Evolutionary conservation across 1,140 invertebrate genomes (phyloP), one percentile per base, ranked within the genome.

Genomic region (Laupala kohalensis): DNA sequence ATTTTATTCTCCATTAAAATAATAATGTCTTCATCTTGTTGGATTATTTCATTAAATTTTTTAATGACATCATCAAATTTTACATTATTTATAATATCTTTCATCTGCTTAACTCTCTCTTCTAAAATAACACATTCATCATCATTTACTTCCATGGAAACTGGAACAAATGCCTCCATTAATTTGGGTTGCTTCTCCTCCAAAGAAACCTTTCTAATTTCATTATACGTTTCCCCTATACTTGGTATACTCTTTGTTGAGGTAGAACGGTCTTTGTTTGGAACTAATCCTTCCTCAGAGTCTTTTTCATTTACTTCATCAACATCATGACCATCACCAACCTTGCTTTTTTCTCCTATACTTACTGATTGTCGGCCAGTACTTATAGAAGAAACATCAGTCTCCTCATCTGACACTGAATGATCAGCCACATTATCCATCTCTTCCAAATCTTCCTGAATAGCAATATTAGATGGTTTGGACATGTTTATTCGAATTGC

Each of bases 401-500:
- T 37, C 27, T 23, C 67, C n/a, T 23, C 67, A 29, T 68, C 13
- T 28, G 67, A n/a, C 1, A n/a, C n/a, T 65, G n/a, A 65, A 25
- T 24, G 9, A 24, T 65, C 64, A 68, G 15, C 9, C 13, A 6
- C 25, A 68, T 23, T 5, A 19, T 28, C 27, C 29, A 27, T 19
- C n/a, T 29, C 67, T n/a, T 25, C 28, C 4, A 15, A 26, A n/a
- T 4, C 67, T 24, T 19, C 29, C 19, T 27, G 15, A 30, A 4
- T n/a, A 29, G 13, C n/a, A 27, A 6, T 63, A 15, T 19, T 25
- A 12, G n/a, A 62, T 30, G 28, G 1, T 25, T 63, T 72, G 24
- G 65, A 72, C 71, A 72, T 67, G 65, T 72, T 72, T 13, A 72
- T 72, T 15, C 71, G 30, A 13, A 72, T 63, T 25, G 25, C n/a